Evolutionary conservation across 1,140 invertebrate species (phyloP), one percentile per base, ranked within the genome.

Genomic region (Lysiphlebus fabarum): DNA sequence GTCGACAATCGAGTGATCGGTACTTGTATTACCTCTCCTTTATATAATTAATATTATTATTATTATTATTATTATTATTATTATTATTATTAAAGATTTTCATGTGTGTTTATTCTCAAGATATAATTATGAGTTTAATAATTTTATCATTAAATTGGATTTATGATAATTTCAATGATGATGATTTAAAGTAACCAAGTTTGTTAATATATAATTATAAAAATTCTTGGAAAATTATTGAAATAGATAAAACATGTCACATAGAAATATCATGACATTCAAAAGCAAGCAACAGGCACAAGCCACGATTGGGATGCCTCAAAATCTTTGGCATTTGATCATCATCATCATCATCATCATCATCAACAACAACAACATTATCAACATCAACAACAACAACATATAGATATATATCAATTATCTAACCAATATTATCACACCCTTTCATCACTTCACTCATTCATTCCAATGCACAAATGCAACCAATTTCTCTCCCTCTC

Each of bases 271-370:
- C 34, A 56, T 58, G 58, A 68, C 61, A 63, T 59, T 50, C 38
- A 51, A n/a, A 33, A n/a, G 51, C 17, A 63, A 63, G 73, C 72
- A 75, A 74, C 73, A 75, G 73, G 73, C 72, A 62, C 62, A 56
- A 58, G 63, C 70, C 64, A n/a, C 36, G n/a, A 17, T 33, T 40
- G 73, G 70, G 64, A 65, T 67, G 69, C 73, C 73, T 73, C 70
- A 73, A 72, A 76, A 75, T 75, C 71, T 73, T 76, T 62, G 72
- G 70, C 64, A 76, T 75, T 70, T 69, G 68, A 74, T 73, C 67
- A 64, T 70, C 67, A 68, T 70, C 66, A 70, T 65, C 64, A 62
- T 47, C 53, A 66, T 61, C 58, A 26, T 26, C 17, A 11, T 5
- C 38, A 7, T 8, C 38, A 40, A 3, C 38, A 40, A 3, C 10